Evolutionary conservation across 2,888 invertebrate species (phyloP), one percentile per base, ranked within the genome.

Genomic region (Anoncus sp.): DNA sequence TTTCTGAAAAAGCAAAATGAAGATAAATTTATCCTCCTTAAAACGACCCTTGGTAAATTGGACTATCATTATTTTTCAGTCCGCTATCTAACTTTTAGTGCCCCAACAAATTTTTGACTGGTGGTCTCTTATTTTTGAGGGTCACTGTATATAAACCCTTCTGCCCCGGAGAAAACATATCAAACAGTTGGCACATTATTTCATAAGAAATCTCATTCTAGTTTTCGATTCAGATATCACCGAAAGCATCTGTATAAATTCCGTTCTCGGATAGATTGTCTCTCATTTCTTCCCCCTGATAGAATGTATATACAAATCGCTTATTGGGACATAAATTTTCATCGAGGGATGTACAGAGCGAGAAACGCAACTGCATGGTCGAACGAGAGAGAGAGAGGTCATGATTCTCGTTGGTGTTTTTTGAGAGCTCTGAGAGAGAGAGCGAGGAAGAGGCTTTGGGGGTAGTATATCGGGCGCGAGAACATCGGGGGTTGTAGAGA

Each of bases 241-340:
- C 20, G 22, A n/a, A 9, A 45, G 31, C 43, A 20, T 47, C 57
- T 38, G 57, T 14, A 38, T n/a, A 31, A 7, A 16, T 35, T 27
- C n/a, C 27, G 31, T 16, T 55, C 14, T 4, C 12, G 53, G 9
- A 6, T n/a, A 24, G 5, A 1, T 20, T 31, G n/a, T 63, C 27
- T 20, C 20, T 12, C 12, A 12, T 22, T 40, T n/a, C n/a, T n/a
- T n/a, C n/a, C 24, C n/a, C 35, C 55, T 3, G 10, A n/a, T 18
- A 31, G 2, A 35, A 62, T 18, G 14, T 45, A 79, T 75, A 82
- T 82, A 85, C 84, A 80, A 85, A 85, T 86, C 84, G 83, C 81
- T 83, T 85, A 85, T 86, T 84, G 84, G 86, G 80, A 81, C 85
- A 89, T 89, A 88, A 88, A 89, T 89, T 88, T 83, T 85, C 84